Evolutionary conservation across 2,797 vertebrate species (phyloP), one percentile per base, ranked within the genome.

Genomic region (Ciconia nigra): DNA sequence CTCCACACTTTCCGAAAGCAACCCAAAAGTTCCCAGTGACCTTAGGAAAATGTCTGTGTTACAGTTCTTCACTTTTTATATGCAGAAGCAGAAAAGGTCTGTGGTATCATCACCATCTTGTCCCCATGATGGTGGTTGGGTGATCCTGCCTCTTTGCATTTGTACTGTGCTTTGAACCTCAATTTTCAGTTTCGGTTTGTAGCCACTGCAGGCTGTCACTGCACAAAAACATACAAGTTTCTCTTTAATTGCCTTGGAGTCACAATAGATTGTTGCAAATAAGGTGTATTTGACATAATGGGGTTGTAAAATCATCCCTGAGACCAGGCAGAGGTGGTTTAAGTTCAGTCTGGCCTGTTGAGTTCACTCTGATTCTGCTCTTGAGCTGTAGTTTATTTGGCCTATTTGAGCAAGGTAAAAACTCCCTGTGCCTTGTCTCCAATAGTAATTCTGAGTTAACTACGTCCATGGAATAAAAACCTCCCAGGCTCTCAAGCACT

Each of bases 141-240:
- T 39, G 41, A 79, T 79, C 13, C 24, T 73, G 10, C 13, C 44
- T 84, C 62, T 85, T 77, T 77, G 59, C 35, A 12, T 61, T 78
- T 44, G 5, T 71, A 28, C 37, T 33, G 5, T 41, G 31, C 83
- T 90, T 88, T 59, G 29, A 81, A 74, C 55, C 16, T 88, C 52
- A 46, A 5, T 67, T 91, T 91, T 83, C 73, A n/a, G 22, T 91
- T 89, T 90, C 63, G 57, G 2, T 66, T 63, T 90, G n/a, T 79
- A 37, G 37, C 31, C 8, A 10, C 42, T 66, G 51, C 39, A 44
- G 42, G 24, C 18, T 93, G 7, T 42, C 29, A 5, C 29, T 73
- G 51, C 5, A 1, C 24, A 62, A 69, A 79, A 55, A 9, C 24
- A 0, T 41, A 12, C 5, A 9, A 10, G 20, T 76, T 93, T 92